phyloP scores from a whole-genome alignment of 2,797 vertebrate genomes.

The Pseudochromis fuscus region DNA sequence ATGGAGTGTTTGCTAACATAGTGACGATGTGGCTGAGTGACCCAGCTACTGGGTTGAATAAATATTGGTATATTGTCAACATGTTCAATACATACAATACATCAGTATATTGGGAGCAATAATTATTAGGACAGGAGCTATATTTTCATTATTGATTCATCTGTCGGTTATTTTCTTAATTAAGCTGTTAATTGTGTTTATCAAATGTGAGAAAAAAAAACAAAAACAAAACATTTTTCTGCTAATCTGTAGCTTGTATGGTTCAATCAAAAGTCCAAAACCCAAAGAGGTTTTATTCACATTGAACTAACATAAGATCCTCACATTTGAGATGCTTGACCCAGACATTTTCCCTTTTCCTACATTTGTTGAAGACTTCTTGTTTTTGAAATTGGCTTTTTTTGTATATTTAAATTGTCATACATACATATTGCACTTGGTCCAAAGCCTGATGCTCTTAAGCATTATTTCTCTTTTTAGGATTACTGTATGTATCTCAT shows the following conservation, averaged over 20 bases:
- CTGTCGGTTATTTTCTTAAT: too few species aligned
- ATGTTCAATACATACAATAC: background rate
- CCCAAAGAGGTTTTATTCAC: background rate
- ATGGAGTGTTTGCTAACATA: constrained; percentile 4
- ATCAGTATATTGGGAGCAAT: background rate
- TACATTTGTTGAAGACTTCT: too few species aligned
- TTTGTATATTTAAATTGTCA: background rate
- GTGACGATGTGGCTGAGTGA: constrained; percentile 18
- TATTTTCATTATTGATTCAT: too few species aligned
- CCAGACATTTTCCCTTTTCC: too few species aligned
- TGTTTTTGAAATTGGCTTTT: background rate
- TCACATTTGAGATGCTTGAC: too few species aligned
- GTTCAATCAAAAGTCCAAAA: too few species aligned
- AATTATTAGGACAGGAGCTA: background rate
- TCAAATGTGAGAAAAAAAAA: too few species aligned
- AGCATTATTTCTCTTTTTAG: too few species aligned
- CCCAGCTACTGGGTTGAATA: too few species aligned
- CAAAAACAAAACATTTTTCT: too few species aligned
- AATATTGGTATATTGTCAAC: background rate
- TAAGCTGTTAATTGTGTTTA: background rate
- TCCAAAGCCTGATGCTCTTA: background rate
- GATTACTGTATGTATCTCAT: too few species aligned
- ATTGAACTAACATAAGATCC: background rate
- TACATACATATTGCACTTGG: background rate
- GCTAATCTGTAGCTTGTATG: background rate